Evolutionary conservation across 2,113 vertebrate species (phyloP).

Genomic region (Cyanoramphus novaezelandiae): DNA sequence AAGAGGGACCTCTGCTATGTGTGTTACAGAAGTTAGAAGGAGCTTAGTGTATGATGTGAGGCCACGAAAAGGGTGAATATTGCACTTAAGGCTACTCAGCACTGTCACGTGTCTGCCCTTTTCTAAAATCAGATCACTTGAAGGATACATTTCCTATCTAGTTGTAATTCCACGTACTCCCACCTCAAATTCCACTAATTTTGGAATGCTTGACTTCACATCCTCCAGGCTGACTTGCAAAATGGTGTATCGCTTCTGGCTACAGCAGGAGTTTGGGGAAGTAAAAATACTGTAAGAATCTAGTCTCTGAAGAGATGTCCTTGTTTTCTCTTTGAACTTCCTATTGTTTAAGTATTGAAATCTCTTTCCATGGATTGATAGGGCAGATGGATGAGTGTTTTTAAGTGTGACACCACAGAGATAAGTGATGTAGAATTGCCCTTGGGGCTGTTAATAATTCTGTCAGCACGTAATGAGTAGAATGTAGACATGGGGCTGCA

Average conservation of each 20-base stretch:
- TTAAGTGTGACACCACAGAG: background rate
- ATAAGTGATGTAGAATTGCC: background rate
- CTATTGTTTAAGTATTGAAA: background rate
- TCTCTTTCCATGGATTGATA: background rate
- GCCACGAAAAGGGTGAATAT: background rate
- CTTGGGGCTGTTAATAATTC: background rate
- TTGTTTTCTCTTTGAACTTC: background rate
- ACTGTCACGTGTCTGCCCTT: background rate
- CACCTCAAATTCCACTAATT: background rate
- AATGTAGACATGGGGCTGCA: background rate
- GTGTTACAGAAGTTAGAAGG: background rate
- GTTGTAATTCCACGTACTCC: background rate
- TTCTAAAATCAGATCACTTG: background rate
- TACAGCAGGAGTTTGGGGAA: background rate
- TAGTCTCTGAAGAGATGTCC: background rate
- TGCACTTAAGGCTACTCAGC: background rate
- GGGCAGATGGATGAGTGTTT: background rate
- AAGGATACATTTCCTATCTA: background rate
- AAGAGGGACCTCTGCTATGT: background rate
- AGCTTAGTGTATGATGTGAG: background rate
- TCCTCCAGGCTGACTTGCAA: background rate
- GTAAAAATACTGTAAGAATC: background rate
- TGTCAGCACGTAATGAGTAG: background rate
- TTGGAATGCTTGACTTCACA: background rate
- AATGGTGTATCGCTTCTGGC: background rate